These are phyloP conservation scores for Lophius piscatorius DNA, from an alignment of 2,113 vertebrate genomes.

Conservation along the genomic window DNA sequence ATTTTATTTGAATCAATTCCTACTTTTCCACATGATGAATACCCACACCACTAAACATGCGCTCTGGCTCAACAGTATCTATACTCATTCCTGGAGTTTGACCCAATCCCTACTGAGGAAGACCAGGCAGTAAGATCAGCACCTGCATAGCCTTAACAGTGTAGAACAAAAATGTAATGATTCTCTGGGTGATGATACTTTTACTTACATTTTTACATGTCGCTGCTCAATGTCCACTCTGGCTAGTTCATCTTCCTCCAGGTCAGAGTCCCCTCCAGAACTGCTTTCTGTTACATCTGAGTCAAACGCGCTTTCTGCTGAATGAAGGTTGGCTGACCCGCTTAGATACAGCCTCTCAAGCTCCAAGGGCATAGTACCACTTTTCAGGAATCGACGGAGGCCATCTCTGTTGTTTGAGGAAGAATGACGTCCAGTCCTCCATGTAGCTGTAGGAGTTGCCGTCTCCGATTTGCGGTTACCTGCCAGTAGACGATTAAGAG, in stretches of 20 bases:
- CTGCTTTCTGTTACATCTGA: conserved; percentile 98
- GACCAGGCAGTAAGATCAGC: conserved; percentile 44
- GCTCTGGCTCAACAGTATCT: conserved; percentile 33
- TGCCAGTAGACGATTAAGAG: conserved; percentile 85
- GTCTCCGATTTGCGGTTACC: conserved; percentile 87
- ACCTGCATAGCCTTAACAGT: conserved; percentile 40
- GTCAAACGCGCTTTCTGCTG: conserved; percentile 91
- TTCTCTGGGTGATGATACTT: neutral
- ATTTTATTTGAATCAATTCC: conserved; percentile 16
- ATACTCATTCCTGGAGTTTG: conserved; percentile 54
- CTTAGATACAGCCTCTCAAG: conserved; percentile 92
- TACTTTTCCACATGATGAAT: conserved; percentile 33
- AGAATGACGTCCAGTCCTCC: conserved; percentile 70
- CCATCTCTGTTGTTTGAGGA: conserved; percentile 82
- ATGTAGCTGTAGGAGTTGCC: conserved; percentile 42
- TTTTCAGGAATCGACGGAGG: conserved; percentile 88
- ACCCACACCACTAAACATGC: conserved; percentile 42
- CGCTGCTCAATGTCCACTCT: conserved; percentile 90
- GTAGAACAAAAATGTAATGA: neutral
- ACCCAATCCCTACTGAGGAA: conserved; percentile 41
- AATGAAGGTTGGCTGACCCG: conserved; percentile 88
- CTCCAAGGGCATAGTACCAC: conserved; percentile 86
- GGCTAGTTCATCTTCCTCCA: conserved; percentile 93
- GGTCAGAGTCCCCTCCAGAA: conserved; percentile 94
- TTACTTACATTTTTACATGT: conserved; percentile 93